Evolutionary conservation across 2,797 vertebrate genomes (phyloP).

Genomic region (Ataeniobius toweri): DNA sequence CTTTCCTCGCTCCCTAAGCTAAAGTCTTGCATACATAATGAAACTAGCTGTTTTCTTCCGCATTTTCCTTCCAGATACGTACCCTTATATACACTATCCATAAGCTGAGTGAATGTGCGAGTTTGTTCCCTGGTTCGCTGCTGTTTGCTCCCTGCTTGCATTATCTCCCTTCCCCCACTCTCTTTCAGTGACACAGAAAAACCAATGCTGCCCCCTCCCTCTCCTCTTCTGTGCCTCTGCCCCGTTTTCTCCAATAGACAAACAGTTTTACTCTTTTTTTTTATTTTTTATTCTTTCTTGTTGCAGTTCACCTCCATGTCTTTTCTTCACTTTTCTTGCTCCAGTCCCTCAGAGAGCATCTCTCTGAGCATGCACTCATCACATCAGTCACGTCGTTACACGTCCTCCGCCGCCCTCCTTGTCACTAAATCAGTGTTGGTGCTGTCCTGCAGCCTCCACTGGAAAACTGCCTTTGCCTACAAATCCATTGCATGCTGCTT

Average conservation of each 20-base stretch:
- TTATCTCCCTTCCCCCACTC: conserved; percentile 81
- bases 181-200: conserved; percentile 84
- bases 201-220: conserved; percentile 69
- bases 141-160: conserved; percentile 70
- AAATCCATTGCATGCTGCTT: conserved; percentile 65
- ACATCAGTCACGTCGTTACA: conserved; percentile 29
- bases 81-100: conserved; percentile 42
- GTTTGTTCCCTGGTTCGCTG: conserved; percentile 58
- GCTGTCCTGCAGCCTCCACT: conserved; percentile 61
- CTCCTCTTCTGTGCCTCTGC: conserved; percentile 41
- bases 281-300: conserved; percentile 25
- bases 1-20: conserved; percentile 49
- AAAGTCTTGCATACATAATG: conserved; percentile 74
- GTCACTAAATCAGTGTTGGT: conserved; percentile 50
- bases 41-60: conserved; percentile 55
- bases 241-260: conserved; percentile 64
- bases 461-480: conserved; percentile 65
- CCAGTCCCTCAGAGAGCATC: conserved; percentile 23
- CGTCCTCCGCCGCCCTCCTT: conserved; percentile 37
- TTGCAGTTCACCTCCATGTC: conserved; percentile 32
- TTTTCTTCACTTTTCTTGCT: conserved; percentile 38
- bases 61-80: conserved; percentile 51
- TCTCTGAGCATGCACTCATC: conserved; percentile 51
- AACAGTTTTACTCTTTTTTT: conserved; percentile 51
- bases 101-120: conserved; percentile 72